Evolutionary conservation across 2,113 vertebrate genomes (phyloP), one percentile per base, ranked within the genome.

Genomic region (Rhea pennata): DNA sequence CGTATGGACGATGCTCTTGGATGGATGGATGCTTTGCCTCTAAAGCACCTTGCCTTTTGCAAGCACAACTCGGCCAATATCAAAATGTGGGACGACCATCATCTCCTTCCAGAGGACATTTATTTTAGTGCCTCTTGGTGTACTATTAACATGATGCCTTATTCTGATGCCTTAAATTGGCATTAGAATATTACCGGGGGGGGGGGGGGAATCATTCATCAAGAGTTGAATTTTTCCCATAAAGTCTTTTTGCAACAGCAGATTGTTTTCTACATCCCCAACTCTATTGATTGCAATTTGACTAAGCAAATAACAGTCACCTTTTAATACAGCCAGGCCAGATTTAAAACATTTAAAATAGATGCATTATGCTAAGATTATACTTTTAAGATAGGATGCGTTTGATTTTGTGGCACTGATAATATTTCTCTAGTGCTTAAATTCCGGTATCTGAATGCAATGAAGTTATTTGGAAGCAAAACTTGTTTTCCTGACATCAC

Each of bases 61-160:
- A 82, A 79, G 27, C 2, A 31, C 71, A 75, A 6, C 6, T 36
- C 1, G 1, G 26, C 53, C 53, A 20, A 1, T 0, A 58, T 3
- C 16, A 46, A 39, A 66, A 42, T 51, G 1, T 2, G 31, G 24
- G 26, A 48, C 39, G 75, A 67, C 5, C 58, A n/a, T 12, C 62
- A 31, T 3, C 44, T 50, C 33, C n/a, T 26, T 48, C n/a, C 71
- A 91, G 44, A 26, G 3, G 62, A 40, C 2, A 0, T 17, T 79
- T 62, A 29, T 53, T 82, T 76, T 22, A 87, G 78, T 94, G 93
- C 92, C 85, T 84, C 23, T 90, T 96, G 84, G 64, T 86, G 94
- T 76, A 36, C 6, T 36, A 36, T 36, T 36, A 36, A 36, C 36
- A 36, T 36, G 36, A 36, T 36, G 36, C 36, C 36, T 10, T 56